Conservation (phyloP, 2,113 vertebrate genomes). For the Otis tarda region DNA sequence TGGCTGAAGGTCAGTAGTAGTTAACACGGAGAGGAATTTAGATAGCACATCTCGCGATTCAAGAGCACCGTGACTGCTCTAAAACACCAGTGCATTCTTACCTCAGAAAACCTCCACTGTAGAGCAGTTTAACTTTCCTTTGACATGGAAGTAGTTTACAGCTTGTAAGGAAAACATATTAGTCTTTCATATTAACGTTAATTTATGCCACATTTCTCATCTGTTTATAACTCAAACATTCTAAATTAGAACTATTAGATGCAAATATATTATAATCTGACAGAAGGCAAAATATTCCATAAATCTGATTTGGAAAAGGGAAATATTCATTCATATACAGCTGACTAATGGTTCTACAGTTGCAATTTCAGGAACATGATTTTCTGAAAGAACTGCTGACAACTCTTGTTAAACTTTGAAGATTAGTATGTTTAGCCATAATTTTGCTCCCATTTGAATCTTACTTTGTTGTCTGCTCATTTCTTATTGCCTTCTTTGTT, state of each 20-base stretch:
- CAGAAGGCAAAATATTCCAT: slow-evolving; percentile 39
- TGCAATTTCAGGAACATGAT: neutral
- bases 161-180: neutral
- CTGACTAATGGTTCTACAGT: slow-evolving; percentile 16
- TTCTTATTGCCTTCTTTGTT: neutral
- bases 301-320: slow-evolving; percentile 35
- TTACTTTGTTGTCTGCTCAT: neutral
- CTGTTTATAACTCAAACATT: slow-evolving; percentile 50
- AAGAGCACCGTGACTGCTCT: neutral
- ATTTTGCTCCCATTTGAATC: slow-evolving; percentile 19
- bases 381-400: slow-evolving; percentile 38
- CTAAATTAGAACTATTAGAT: slow-evolving; percentile 42
- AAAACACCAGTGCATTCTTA: slow-evolving; percentile 21
- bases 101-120: slow-evolving; percentile 55
- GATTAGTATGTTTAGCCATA: slow-evolving; percentile 22
- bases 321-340: neutral
- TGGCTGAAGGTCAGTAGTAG: slow-evolving; percentile 66
- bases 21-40: slow-evolving; percentile 54
- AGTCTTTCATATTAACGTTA: neutral
- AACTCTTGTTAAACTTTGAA: slow-evolving; percentile 19
- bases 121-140: slow-evolving; percentile 31
- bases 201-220: slow-evolving; percentile 15
- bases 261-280: slow-evolving; percentile 44
- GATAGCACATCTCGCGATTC: neutral
- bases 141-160: neutral